phyloP scores from a whole-genome alignment of 2,888 invertebrate species.

The Melipona beecheii region DNA sequence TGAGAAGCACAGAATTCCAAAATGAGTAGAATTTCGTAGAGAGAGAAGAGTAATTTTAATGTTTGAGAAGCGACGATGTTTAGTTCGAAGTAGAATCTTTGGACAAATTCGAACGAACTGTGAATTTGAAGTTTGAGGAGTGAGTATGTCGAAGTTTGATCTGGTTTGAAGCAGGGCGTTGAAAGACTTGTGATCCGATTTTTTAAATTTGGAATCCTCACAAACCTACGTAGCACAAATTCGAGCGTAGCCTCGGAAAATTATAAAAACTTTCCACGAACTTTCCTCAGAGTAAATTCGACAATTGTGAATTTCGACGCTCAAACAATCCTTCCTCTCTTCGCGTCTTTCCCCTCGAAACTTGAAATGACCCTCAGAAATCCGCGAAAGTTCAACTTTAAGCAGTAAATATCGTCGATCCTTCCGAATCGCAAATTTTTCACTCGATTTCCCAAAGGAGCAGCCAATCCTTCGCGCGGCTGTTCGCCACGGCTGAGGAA shows the following conservation, averaged over 20 bases:
- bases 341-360: rapidly evolving
- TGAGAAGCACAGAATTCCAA: no score
- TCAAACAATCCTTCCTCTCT: neutral
- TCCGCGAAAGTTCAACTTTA: neutral
- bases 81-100: neutral
- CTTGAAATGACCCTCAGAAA: neutral
- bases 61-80: neutral
- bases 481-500: no score
- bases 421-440: no score
- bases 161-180: no score
- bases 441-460: no score
- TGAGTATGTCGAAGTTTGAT: no score
- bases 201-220: neutral
- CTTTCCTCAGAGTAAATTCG: neutral
- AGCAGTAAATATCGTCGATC: no score
- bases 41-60: neutral
- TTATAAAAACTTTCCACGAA: neutral
- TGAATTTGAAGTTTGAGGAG: neutral
- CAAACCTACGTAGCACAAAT: neutral
- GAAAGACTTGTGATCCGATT: neutral
- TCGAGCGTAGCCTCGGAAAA: neutral
- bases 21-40: neutral
- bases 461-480: no score
- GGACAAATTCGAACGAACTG: neutral
- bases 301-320: neutral